Conservation (phyloP, 35 echinoderm and acorn worm genomes). For the Acanthaster planci region DNA sequence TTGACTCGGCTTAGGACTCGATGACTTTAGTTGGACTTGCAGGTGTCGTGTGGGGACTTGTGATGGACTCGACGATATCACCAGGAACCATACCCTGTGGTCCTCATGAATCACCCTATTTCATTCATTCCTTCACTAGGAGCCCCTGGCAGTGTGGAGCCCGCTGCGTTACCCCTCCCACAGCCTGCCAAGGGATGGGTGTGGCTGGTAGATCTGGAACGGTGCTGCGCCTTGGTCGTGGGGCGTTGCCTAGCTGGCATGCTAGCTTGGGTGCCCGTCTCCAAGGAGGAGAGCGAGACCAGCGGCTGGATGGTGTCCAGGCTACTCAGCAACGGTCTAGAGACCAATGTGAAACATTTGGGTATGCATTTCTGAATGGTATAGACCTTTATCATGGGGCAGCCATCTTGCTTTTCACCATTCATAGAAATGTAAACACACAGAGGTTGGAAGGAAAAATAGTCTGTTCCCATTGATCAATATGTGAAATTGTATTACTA, state of each 20-base stretch:
- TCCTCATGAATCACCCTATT: too few species aligned
- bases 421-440: too few species aligned
- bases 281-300: constrained; percentile 89
- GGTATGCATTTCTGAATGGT: constrained; percentile 63
- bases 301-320: constrained; percentile 74
- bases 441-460: too few species aligned
- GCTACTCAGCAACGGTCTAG: constrained; percentile 72
- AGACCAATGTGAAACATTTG: constrained; percentile 48
- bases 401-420: too few species aligned
- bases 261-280: constrained; percentile 81
- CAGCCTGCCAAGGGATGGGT: constrained; percentile 93
- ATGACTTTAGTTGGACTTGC: too few species aligned
- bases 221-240: constrained; percentile 81
- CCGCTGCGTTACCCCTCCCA: constrained; percentile 82
- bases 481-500: too few species aligned
- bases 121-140: constrained; percentile 30
- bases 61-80: too few species aligned
- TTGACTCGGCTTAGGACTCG: too few species aligned
- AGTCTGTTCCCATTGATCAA: too few species aligned
- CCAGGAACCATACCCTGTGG: too few species aligned
- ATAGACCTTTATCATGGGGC: too few species aligned
- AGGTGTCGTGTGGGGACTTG: too few species aligned
- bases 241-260: constrained; percentile 95
- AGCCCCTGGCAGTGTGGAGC: constrained; percentile 70
- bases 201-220: constrained; percentile 96